Evolutionary conservation across 2,113 vertebrate species (phyloP), one percentile per base, ranked within the genome.

Genomic region (Hoplias malabaricus): DNA sequence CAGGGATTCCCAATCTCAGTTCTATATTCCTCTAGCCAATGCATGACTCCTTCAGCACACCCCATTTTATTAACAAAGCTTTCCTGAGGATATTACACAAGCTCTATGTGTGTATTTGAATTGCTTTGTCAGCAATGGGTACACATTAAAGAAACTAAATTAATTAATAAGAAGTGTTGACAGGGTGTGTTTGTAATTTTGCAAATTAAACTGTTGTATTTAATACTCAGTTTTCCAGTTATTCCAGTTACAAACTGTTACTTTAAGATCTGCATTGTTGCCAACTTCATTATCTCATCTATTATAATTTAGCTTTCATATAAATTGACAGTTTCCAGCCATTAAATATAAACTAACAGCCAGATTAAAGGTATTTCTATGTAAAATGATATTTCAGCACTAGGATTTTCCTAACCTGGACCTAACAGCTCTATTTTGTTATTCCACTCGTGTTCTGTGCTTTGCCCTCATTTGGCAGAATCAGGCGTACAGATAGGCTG

Each of bases 401-500:
- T 31, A 29, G 16, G 7, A 14, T 33, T 19, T 33, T 31, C 27
- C 56, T 27, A 29, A 12, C 54, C 29, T 8, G 21, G 27, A 50
- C 33, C 57, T 56, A 6, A 46, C n/a, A 7, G 34, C 57, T 61
- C 14, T 67, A 54, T 70, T 73, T 68, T 50, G 19, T 54, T 46
- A 67, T 69, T 53, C 4, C 34, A 19, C 6, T 38, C 63, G 21
- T 53, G 62, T 68, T 57, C 14, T 21, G 2, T 57, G 23, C 29
- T 29, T 34, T 6, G 31, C 48, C 66, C 33, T 73, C 9, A 21
- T 63, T 77, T 68, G 76, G 38, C 42, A 75, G 61, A 72, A 27
- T 56, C 36, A 48, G 11, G 16, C 1, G 19, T 79, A 75, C 66
- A 81, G 34, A 72, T 46, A 23, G 76, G 53, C 6, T 19, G 43